Evolutionary conservation across 2,888 invertebrate genomes (phyloP), one percentile per base, ranked within the genome.

Genomic region (Eretmocerus hayati): DNA sequence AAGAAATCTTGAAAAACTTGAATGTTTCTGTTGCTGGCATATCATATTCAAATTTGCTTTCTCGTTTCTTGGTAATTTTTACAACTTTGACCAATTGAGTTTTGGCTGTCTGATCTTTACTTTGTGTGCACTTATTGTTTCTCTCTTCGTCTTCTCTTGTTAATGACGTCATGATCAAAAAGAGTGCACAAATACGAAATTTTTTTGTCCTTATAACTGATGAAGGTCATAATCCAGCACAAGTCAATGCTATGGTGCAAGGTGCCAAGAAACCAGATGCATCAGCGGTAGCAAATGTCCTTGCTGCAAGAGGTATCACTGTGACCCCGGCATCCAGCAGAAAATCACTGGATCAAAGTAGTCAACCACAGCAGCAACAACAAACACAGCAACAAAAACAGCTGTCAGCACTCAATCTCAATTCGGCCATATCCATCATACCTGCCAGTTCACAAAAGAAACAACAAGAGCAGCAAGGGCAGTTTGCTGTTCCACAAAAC

Each of bases 301-400:
- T 88, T 50, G 87, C 86, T 3, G 83, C 84, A 5, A 74, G 87
- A 53, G 87, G 87, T 2, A 87, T 88, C 46, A 87, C 86, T 30
- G 81, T 88, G 0, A 86, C 86, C 38, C 79, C 80, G 35, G 82
- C 84, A 38, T 78, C 81, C 21, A 81, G 73, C 9, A 22, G 18
- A 15, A 39, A 39, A 16, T 16, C 5, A 8, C 13, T 8, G 5
- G 22, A 13, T n/a, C n/a, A 22, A 23, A 3, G 15, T 11, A 9
- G 8, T 1, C 20, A 52, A 20, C 75, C 56, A 50, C 58, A 58
- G 49, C 61, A 61, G 54, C 77, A 2, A 74, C 76, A 32, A 48
- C 60, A 20, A 52, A 55, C 53, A 23, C 55, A 55, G 26, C 60
- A n/a, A 46, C 59, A 37, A 46, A 59, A 62, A 22, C 63, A 65